These are phyloP conservation scores for Bimastos eiseni DNA, from an alignment of 2,888 invertebrate species.

Conservation along the genomic window DNA sequence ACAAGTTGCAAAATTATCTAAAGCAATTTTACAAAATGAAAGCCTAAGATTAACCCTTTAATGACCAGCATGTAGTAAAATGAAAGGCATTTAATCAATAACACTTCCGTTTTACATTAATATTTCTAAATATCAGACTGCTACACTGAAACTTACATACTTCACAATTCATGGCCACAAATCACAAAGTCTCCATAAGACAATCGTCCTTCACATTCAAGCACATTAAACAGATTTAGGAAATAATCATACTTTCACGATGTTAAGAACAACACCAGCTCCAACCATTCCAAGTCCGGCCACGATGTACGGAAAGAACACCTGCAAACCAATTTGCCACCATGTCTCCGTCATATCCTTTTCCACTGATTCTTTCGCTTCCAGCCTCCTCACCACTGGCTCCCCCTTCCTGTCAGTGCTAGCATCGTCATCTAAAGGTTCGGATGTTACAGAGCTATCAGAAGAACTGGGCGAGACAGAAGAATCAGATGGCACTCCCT, in stretches of 20 bases:
- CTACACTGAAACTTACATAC: neutral
- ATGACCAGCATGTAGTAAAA: no score
- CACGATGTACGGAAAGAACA: slow-evolving; percentile 82
- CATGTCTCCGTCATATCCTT: slow-evolving; percentile 39
- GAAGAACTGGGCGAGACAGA: neutral
- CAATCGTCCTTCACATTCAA: neutral
- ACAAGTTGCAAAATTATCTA: neutral
- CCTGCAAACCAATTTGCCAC: slow-evolving; percentile 64
- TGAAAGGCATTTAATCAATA: no score
- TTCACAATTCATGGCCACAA: no score
- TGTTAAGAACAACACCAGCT: slow-evolving; percentile 81
- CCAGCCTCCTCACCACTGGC: neutral
- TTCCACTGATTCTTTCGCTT: neutral
- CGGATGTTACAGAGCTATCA: neutral
- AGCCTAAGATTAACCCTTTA: neutral
- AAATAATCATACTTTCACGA: slow-evolving; percentile 65
- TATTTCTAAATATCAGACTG: neutral
- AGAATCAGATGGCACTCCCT: neutral
- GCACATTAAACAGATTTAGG: neutral
- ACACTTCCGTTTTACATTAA: neutral
- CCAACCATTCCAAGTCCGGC: slow-evolving; percentile 90
- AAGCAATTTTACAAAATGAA: neutral
- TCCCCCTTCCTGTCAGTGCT: neutral
- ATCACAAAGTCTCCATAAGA: no score
- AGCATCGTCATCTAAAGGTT: neutral